phyloP scores from a whole-genome alignment of 2,888 invertebrate genomes.

The Lepidocyrtinus sp. region DNA sequence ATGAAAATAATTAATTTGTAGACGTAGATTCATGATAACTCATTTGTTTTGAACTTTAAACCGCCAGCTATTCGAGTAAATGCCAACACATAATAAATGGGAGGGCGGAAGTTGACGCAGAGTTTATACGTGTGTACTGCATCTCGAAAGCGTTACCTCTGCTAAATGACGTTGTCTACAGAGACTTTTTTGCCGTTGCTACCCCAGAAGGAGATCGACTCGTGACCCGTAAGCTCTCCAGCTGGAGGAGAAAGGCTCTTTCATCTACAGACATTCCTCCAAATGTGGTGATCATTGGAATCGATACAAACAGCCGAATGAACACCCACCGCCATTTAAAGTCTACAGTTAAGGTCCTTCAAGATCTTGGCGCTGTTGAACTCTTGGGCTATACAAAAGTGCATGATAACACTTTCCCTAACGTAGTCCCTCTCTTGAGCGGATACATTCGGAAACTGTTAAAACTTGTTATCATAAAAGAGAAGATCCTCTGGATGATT shows the following conservation, averaged over 20 bases:
- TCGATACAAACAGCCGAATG: conserved; percentile 88
- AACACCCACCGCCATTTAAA: conserved; percentile 86
- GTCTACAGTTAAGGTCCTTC: conserved; percentile 79
- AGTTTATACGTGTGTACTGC: conserved; percentile 56
- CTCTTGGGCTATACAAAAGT: conserved; percentile 80
- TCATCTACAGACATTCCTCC: conserved; percentile 30
- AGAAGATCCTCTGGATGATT: conserved; percentile 76
- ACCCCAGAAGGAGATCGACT: conserved; percentile 24
- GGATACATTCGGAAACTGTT: conserved; percentile 74
- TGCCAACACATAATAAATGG: conserved; percentile 26
- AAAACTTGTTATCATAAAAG: too few relatives aligned
- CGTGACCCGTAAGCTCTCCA: neutral
- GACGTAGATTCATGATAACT: conserved; percentile 40
- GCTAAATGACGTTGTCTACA: conserved; percentile 45
- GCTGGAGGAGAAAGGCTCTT: conserved; percentile 14
- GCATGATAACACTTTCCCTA: conserved; percentile 92
- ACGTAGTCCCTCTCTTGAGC: conserved; percentile 85
- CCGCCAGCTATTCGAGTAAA: conserved; percentile 43
- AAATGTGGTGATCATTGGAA: conserved; percentile 78
- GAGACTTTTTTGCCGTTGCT: conserved; percentile 46
- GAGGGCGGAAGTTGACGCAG: conserved; percentile 19
- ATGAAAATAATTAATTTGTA: too few relatives aligned
- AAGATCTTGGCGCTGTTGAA: conserved; percentile 80
- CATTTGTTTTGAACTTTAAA: too few relatives aligned
- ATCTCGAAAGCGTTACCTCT: conserved; percentile 33